Evolutionary conservation across 1,140 invertebrate genomes (phyloP), one percentile per base, ranked within the genome.

Genomic region (Formica selysi): DNA sequence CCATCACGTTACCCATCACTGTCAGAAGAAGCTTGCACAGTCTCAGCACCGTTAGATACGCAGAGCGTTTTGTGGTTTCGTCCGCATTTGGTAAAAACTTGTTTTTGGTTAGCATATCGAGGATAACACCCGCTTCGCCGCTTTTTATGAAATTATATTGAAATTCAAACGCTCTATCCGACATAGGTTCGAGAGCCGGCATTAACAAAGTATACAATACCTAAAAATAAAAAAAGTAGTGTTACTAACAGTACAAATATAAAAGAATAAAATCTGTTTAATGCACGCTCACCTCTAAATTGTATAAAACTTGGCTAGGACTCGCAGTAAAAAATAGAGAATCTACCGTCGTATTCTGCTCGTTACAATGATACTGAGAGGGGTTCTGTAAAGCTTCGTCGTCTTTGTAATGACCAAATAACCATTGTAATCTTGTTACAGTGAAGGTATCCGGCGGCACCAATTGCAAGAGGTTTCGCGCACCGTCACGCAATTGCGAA

Each of bases 161-260:
- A 95, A 99, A 98, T 92, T 98, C 97, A 91, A 97, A 97, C 44
- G 98, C 97, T 89, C 97, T 97, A 57, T 99, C 98, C 0, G 97
- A 96, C 87, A 97, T 95, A 3, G 97, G 97, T 90, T 98, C 98
- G 38, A 97, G 94, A 11, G 98, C 98, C 19, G 99, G 99, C 97
- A 99, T 98, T 54, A 99, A 95, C 91, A 99, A 96, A 67, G 98
- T 97, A 94, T 99, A 99, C 67, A 98, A 95, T 64, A 99, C 98
- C 96, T 99, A 95, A n/a, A 95, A 93, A 79, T 51, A 79, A 90
- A 92, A 86, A 65, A 19, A 86, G n/a, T 65, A 51, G 1, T 16
- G 2, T 88, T 76, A 10, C 36, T 2, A 32, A 85, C 22, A 44
- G 3, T 32, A 51, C 48, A 19, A 51, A 5, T 7, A 22, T 2